A percentile compares a stretch with the other conserved stretches of the same genome.
phyloP scores from a whole-genome alignment of 2,797 vertebrate species.

The Myotis vivesi region DNA sequence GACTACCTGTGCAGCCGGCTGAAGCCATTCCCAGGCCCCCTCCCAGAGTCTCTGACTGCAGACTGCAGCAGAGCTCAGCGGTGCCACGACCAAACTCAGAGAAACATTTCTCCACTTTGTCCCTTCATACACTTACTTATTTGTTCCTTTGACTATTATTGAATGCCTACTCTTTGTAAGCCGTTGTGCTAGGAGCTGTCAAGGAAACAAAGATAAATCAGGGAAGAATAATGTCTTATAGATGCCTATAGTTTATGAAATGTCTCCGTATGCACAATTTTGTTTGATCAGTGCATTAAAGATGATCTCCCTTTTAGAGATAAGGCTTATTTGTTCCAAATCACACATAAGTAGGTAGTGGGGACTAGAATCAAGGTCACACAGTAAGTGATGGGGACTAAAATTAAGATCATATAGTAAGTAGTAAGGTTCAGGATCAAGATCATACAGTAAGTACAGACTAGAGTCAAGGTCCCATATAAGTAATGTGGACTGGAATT shows the following conservation, averaged over 20 bases:
- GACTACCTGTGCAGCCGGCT: neutral
- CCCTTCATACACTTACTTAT: neutral
- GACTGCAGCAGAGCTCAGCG: neutral
- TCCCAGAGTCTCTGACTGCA: neutral
- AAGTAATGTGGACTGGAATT: neutral
- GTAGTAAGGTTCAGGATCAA: neutral
- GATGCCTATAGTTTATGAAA: neutral
- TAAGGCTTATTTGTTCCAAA: neutral
- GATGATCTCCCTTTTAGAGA: slow-evolving; percentile 11
- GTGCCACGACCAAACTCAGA: neutral
- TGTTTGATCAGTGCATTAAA: slow-evolving; percentile 5
- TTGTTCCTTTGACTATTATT: neutral
- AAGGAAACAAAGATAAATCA: slow-evolving; percentile 36
- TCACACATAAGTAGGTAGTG: neutral
- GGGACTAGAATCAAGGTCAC: neutral
- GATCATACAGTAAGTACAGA: neutral
- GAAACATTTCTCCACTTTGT: neutral
- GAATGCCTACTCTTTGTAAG: neutral
- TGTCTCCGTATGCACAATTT: neutral
- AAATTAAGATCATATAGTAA: neutral
- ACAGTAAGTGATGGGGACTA: too few relatives aligned
- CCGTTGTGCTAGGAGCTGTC: neutral
- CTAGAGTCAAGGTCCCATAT: neutral
- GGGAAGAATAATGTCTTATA: neutral
- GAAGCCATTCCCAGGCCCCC: too few relatives aligned